Base-by-base conservation (phyloP, 2,797 vertebrate species). In the Paramormyrops hopkinsi region DNA sequence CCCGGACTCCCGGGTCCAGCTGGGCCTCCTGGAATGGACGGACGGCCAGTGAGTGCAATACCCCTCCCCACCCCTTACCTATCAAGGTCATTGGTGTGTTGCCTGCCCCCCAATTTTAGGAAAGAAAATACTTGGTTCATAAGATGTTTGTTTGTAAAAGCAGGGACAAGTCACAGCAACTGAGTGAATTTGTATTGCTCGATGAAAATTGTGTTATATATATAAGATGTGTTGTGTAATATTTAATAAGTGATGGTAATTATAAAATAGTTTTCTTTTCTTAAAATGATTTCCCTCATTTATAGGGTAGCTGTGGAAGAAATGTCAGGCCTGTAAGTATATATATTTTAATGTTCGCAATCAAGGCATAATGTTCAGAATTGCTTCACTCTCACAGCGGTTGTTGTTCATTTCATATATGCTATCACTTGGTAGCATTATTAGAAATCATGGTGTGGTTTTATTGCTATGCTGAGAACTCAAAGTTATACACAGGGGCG, bases 301-400 rank as follows among this genome's bases (percentile, higher is more conserved):
- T 7, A 90, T 69, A 97, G 96, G 96, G 96, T 0, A 94, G 95
- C 83, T 96, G 96, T 0, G 96, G 96, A 0, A 94, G 96, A 91
- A 95, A 96, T 0, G 96, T 96, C 17, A 96, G 94, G 88, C 92
- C 94, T 0, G 96, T 97, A 93, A 95, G 96, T 96, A 82, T 82
- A 82, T 46, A 82, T 46, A 82, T 82, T 46, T 41, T 79, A 19
- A 8, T 79, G n/a, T 44, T 79, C 19, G 6, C 73, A 79, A 79
- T 46, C 7, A 82, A 44, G 19, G 2, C 8, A 44, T n/a, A 46
- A 46, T 82, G 76, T 82, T 82, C 76, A 82, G 41, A 82, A 82
- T 46, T 8, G 76, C 41, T 82, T 82, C 19, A 41, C 33, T 76
- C 29, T 37, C 33, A 41, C 33, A 6, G 5, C 3, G 5, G 33